Base-by-base conservation (phyloP, 2,113 vertebrate genomes). In the Nothocercus nigrocapillus region DNA sequence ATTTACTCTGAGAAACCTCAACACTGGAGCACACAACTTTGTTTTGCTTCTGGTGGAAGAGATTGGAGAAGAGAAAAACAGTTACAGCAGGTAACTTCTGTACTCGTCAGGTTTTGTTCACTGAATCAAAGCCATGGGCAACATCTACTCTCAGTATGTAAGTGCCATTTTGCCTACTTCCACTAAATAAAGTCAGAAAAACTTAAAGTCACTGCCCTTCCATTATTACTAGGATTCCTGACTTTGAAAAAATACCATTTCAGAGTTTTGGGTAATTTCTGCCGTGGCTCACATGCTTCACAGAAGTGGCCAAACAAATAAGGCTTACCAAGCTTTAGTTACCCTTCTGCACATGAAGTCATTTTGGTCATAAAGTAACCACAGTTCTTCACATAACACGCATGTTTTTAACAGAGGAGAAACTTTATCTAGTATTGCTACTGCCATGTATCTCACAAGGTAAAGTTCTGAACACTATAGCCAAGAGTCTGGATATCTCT, bases 1-100 rank as follows among this genome's bases (percentile, higher is more conserved):
- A 96, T 97, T 95, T 92, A 90, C 89, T 96, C 94, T 94, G 89
- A 97, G 93, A 96, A 96, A 95, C 87, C 83, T 90, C 95, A 96
- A 89, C 85, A 93, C 87, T 94, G 89, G 56, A 92, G 75, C 93
- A 94, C 9, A 12, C 84, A 54, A 32, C 77, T 94, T 94, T 45
- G 58, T 88, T 82, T 91, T 87, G 70, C 87, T 95, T 91, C 91
- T 91, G 84, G 40, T 85, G 8, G 85, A 85, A 91, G 62, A 96
- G 76, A 64, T 94, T 78, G 90, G 63, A 92, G 96, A 96, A 95
- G 93, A 95, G 88, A 96, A 85, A 85, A 90, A 73, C 59, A 89
- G 93, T 95, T 95, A 95, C 86, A 90, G 84, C 79, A 88, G 76
- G 91, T 94, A 40, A 94, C 89, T 88, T 89, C 28, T 73, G 83